Percentiles rank a stretch among this genome's conserved stretches.
phyloP scores from a whole-genome alignment of 2,797 vertebrate species.

The Crocodylus rhombifer region DNA sequence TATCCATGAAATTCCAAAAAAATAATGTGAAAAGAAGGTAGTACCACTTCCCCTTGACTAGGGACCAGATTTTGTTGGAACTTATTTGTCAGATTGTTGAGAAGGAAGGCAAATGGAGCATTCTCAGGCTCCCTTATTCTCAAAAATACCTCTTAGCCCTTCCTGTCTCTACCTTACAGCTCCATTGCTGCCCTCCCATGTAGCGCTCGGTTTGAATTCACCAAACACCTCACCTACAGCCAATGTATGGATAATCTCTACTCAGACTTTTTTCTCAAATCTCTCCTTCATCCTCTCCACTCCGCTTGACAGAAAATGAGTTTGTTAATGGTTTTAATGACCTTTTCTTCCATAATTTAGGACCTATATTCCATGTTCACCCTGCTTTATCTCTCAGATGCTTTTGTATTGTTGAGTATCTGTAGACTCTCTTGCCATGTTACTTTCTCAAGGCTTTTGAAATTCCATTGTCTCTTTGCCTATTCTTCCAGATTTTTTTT shows the following conservation, averaged over 20 bases:
- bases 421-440: background rate
- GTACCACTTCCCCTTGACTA: background rate
- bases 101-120: background rate
- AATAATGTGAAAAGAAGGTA: background rate
- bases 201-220: background rate
- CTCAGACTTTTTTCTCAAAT: background rate
- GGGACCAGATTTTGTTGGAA: background rate
- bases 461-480: background rate
- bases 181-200: background rate
- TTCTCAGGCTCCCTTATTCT: background rate
- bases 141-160: background rate
- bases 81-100: background rate
- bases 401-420: background rate
- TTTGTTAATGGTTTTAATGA: background rate
- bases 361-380: background rate
- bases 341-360: background rate
- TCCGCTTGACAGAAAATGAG: background rate
- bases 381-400: background rate
- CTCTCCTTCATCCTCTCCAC: background rate
- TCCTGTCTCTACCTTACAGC: background rate
- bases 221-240: background rate
- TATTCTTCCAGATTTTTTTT: background rate
- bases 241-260: background rate
- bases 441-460: background rate
- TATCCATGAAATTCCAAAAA: background rate